phyloP scores from a whole-genome alignment of 1,140 invertebrate species.

The Temnothorax longispinosus region DNA sequence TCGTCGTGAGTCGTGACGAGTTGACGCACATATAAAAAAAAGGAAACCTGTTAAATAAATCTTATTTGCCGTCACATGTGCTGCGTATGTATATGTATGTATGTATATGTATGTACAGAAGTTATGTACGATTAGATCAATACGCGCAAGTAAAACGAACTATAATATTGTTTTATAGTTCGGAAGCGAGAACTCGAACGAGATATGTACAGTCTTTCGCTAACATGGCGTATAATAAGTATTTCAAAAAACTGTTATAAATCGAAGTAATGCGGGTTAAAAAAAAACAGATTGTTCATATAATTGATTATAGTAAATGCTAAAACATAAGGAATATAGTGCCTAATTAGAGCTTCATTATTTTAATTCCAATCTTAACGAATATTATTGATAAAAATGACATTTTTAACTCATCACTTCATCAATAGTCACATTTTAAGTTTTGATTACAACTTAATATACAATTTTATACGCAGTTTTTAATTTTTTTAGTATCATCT shows the following conservation, averaged over 20 bases:
- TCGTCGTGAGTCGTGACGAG: too few relatives aligned
- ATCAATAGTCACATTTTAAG: not conserved
- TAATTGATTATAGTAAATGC: not conserved
- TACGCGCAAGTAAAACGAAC: not conserved
- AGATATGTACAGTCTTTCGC: not conserved
- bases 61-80: not conserved
- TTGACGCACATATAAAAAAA: not conserved
- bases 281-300: not conserved
- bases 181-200: not conserved
- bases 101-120: not conserved
- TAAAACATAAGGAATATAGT: not conserved
- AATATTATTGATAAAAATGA: not conserved
- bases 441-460: not conserved
- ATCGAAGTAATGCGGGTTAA: not conserved
- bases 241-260: not conserved
- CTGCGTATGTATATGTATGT: not conserved
- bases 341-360: not conserved
- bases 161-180: not conserved
- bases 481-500: too few relatives aligned
- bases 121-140: slow-evolving; percentile 14
- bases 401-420: not conserved
- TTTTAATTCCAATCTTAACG: not conserved
- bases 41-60: slow-evolving; percentile 65
- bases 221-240: not conserved
- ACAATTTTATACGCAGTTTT: not conserved